Conservation (phyloP, 2,888 invertebrate species). For the Ypsolopha sequella region DNA sequence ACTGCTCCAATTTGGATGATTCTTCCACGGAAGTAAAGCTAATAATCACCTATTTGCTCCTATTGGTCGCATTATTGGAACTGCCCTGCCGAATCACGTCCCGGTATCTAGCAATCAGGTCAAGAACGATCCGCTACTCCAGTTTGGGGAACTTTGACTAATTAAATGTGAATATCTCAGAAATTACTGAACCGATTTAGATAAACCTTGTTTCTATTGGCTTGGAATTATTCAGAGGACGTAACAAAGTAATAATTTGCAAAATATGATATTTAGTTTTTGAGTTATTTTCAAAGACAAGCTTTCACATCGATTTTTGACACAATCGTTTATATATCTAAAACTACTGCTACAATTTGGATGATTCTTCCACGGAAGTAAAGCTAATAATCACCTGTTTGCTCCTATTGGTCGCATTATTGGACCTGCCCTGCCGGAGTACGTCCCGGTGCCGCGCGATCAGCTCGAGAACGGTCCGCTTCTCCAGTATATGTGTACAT, state of each 20-base stretch:
- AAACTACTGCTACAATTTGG: not conserved
- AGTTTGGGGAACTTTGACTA: no score
- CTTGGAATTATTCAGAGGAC: no score
- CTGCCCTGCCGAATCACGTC: slow-evolving; percentile 67
- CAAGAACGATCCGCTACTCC: slow-evolving; percentile 63
- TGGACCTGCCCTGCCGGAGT: slow-evolving; percentile 64
- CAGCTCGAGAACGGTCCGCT: slow-evolving; percentile 60
- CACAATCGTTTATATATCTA: not conserved
- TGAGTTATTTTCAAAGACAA: no score
- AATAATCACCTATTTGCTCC: slow-evolving; percentile 64
- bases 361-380: not conserved
- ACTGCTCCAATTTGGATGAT: not conserved
- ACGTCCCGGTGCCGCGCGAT: slow-evolving; percentile 63
- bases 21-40: no score
- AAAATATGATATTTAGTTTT: no score
- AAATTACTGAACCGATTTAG: no score
- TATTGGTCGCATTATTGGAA: slow-evolving; percentile 66
- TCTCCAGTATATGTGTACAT: no score
- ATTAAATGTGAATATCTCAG: no score
- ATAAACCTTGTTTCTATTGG: no score
- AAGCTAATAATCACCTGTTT: slow-evolving; percentile 40
- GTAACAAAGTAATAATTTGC: no score
- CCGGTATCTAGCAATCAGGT: slow-evolving; percentile 59
- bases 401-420: slow-evolving; percentile 65
- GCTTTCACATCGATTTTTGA: no score